Evolutionary conservation across 2,797 vertebrate genomes (phyloP), one percentile per base, ranked within the genome.

Genomic region (Xerus rutilus): DNA sequence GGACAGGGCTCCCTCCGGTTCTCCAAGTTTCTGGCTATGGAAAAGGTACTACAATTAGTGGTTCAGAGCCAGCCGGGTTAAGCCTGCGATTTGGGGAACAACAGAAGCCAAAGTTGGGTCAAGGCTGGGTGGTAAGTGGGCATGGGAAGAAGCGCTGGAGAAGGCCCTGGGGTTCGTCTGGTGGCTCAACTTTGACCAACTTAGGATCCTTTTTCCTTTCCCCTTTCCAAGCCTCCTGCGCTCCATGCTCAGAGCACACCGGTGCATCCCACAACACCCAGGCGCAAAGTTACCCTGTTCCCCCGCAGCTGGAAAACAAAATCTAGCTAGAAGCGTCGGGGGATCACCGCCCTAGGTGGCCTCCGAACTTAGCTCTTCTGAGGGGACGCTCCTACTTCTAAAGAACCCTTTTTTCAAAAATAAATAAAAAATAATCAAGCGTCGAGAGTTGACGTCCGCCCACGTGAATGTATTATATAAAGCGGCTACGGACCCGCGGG

Each of bases 391-490:
- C 77, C 89, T 98, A 94, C 89, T 98, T 97, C 95, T 98, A 98
- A 98, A 97, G 96, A 97, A 98, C 89, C 78, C 23, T 64, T 82
- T 96, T 95, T 89, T 13, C 72, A 88, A 97, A 95, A 96, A 21
- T 59, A 91, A 91, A 97, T 54, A 90, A 69, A 84, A 95, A 97
- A 93, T 94, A 96, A 90, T 77, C 94, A 98, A 98, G 94, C 59
- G 7, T 89, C 76, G 83, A 94, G 98, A 98, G 95, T 97, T 98
- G 98, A 98, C 91, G 32, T 97, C 97, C 65, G 74, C 97, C 98
- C 98, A 98, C 92, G 94, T 97, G 98, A 98, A 98, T 98, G 84
- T 96, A 97, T 98, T 98, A 97, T 98, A 98, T 97, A 98, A 98
- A 98, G 96, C 79, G 59, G 96, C 98, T 97, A 97, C 5, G 97